Percentiles rank a stretch among this genome's conserved stretches.
Evolutionary conservation across 2,113 vertebrate genomes (phyloP).

Genomic region (Merops nubicus): DNA sequence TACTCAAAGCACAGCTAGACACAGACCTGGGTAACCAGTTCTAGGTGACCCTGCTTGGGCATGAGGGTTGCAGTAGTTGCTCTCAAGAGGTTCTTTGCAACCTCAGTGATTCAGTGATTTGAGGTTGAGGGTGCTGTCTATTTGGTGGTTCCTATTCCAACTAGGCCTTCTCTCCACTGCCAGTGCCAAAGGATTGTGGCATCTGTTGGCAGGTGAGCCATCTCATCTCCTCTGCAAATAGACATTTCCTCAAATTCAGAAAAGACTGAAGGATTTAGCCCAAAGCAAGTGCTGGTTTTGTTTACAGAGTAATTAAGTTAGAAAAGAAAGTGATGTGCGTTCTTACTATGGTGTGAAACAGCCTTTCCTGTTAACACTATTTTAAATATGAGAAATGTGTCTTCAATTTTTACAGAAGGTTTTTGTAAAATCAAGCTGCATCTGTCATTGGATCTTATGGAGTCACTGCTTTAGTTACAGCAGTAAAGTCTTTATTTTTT

Average conservation of each 20-base stretch:
- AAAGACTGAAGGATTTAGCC: not conserved
- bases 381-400: not conserved
- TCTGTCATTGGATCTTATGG: not conserved
- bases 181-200: not conserved
- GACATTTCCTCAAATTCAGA: not conserved
- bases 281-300: not conserved
- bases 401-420: not conserved
- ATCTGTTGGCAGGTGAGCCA: not conserved
- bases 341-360: not conserved
- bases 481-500: constrained; percentile 48
- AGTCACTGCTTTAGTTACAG: not conserved
- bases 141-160: not conserved
- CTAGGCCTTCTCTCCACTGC: not conserved
- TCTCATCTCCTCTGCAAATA: not conserved
- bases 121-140: not conserved
- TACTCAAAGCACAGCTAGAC: not conserved
- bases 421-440: constrained; percentile 8
- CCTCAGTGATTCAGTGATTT: not conserved
- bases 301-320: not conserved
- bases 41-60: not conserved
- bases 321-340: not conserved
- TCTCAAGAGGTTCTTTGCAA: not conserved
- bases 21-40: not conserved
- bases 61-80: not conserved
- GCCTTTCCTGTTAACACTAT: not conserved